Evolutionary conservation across 30 jellyfish, hydroid and myxozoan genomes (phyloP).

Genomic region (Nemopilema nomurai): DNA sequence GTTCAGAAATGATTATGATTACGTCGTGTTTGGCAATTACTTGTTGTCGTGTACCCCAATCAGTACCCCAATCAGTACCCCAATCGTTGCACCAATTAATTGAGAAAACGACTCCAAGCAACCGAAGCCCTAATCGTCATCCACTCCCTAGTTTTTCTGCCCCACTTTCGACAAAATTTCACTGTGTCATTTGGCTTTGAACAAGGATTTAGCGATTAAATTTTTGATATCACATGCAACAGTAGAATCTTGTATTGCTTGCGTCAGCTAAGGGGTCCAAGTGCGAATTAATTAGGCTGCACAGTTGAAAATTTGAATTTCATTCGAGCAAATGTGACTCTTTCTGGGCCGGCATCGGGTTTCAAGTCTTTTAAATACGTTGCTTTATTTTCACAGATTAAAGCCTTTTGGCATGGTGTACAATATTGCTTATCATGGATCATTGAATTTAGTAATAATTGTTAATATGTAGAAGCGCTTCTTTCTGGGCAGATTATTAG

Average conservation of each 20-base stretch:
- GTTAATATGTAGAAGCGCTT: conserved; percentile 7
- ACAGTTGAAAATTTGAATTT: background rate
- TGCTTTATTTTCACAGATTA: background rate
- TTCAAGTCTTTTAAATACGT: background rate
- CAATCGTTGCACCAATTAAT: background rate
- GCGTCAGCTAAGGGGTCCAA: background rate
- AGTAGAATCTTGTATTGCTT: background rate
- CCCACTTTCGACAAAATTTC: background rate
- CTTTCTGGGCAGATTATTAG: background rate
- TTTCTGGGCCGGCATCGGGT: background rate
- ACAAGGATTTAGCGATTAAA: background rate
- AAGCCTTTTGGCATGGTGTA: background rate
- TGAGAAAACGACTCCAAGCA: background rate
- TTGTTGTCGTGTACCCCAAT: background rate
- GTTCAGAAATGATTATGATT: background rate
- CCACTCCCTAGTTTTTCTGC: background rate
- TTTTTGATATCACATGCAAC: background rate
- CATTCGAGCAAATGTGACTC: background rate
- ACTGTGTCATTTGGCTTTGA: background rate
- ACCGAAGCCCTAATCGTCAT: background rate
- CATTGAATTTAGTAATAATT: background rate
- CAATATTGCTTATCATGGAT: background rate
- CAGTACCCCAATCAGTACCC: background rate
- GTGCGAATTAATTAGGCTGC: background rate
- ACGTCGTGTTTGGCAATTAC: too few species aligned